Evolutionary conservation across 2,888 invertebrate genomes (phyloP).

Genomic region (Colletes collaris): DNA sequence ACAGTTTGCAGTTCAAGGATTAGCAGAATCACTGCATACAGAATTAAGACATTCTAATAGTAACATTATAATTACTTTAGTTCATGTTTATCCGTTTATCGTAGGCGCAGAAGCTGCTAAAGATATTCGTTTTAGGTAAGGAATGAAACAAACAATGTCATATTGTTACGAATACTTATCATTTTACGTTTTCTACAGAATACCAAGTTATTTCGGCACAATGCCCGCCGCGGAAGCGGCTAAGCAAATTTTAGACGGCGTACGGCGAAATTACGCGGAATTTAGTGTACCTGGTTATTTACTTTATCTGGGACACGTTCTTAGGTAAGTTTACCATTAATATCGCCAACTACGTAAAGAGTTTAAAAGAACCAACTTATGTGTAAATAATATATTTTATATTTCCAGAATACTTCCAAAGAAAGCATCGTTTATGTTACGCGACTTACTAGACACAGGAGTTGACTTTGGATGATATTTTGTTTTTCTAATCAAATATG

Average conservation of each 20-base stretch:
- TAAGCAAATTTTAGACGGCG: conserved; percentile 85
- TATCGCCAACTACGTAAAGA: not conserved
- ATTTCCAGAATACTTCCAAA: conserved; percentile 85
- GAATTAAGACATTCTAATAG: conserved; percentile 85
- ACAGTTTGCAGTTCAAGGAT: conserved; percentile 88
- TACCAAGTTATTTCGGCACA: conserved; percentile 88
- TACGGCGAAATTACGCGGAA: conserved; percentile 86
- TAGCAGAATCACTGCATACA: conserved; percentile 86
- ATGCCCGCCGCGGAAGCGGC: conserved; percentile 86
- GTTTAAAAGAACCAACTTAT: not conserved
- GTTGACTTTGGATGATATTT: conserved; percentile 85
- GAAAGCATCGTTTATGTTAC: conserved; percentile 85
- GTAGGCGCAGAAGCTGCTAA: conserved; percentile 84
- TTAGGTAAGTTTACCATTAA: conserved; percentile 77
- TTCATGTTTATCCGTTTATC: conserved; percentile 87
- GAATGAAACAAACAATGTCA: not conserved
- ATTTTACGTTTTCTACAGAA: conserved; percentile 80
- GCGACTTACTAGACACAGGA: conserved; percentile 87
- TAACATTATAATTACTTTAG: conserved; percentile 86
- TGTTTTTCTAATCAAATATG: conserved; percentile 3
- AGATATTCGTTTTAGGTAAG: conserved; percentile 85
- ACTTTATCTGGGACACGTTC: conserved; percentile 85
- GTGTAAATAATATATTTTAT: conserved; percentile 23
- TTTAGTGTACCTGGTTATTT: conserved; percentile 87
- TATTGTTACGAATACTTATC: not conserved